Conservation (phyloP, 2,113 vertebrate species). For the Brevimyrus niger region DNA sequence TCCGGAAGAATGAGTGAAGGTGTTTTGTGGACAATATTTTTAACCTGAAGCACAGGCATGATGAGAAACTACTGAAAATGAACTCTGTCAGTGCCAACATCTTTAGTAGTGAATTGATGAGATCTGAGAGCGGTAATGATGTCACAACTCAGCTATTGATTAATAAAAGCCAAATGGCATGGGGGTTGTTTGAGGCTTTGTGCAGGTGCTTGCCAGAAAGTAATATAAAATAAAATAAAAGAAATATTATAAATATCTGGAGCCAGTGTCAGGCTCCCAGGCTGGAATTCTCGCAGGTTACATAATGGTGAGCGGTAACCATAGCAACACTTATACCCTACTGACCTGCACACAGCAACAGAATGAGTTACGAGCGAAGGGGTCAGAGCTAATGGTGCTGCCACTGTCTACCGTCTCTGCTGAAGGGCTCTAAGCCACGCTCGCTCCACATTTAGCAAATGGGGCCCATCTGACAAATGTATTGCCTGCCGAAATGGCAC, state of each 20-base stretch:
- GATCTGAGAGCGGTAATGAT: neutral
- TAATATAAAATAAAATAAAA: neutral
- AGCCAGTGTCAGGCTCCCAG: neutral
- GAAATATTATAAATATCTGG: neutral
- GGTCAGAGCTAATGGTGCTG: constrained; percentile 24
- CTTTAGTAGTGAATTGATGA: neutral
- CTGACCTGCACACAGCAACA: constrained; percentile 9
- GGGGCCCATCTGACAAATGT: constrained; percentile 20
- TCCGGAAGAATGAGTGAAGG: neutral
- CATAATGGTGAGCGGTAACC: constrained; percentile 30
- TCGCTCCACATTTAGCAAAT: constrained; percentile 20
- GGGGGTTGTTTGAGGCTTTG: neutral
- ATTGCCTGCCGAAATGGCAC: constrained; percentile 4
- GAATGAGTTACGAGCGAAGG: constrained; percentile 20
- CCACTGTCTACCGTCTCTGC: constrained; percentile 10
- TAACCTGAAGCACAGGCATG: neutral
- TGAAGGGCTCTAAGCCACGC: constrained; percentile 20
- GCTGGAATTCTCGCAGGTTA: constrained; percentile 23
- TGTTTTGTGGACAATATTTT: neutral
- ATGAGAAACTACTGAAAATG: neutral
- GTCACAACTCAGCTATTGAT: neutral
- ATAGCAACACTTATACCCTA: constrained; percentile 28
- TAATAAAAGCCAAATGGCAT: neutral
- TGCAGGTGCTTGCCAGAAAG: neutral
- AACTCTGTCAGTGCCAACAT: neutral